Evolutionary conservation across 2,888 invertebrate genomes (phyloP), one percentile per base, ranked within the genome.

Genomic region (Drosophila birchii): DNA sequence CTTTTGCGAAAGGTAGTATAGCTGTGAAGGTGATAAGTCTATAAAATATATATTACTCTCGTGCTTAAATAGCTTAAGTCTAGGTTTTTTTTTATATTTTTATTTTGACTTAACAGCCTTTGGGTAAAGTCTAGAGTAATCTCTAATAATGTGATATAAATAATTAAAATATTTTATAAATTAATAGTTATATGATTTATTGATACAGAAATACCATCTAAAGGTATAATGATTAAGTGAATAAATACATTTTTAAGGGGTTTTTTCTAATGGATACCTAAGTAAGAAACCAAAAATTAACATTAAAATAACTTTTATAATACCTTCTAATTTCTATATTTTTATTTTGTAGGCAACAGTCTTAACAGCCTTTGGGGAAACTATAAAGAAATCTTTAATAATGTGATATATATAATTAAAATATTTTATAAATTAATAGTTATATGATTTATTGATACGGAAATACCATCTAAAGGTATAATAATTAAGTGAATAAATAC

Each of bases 11-110:
- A 9, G 32, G 18, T 32, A 51, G 34, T 51, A 51, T 51, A 20
- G 49, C 32, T 51, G 32, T 51, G 8, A 32, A 51, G 49, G 49
- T 51, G 49, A 51, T 20, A 34, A 20, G 32, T 34, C 49, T 51
- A 51, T 51, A 51, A 51, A 49, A 18, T 18, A 32, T 51, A 34
- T 51, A 51, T 49, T 49, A 32, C 18, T 49, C 14, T 3, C 14
- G 32, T 32, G 18, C 18, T 18, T 29, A 47, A 47, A 47, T n/a
- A 47, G 3, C 29, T 32, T 32, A 12, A 47, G 18, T 3, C 32
- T 49, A 18, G 18, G 7, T 5, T 2, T 29, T 29, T 29, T 29
- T 29, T 7, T n/a, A 23, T 23, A 23, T 23, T 47, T 29, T 29
- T 29, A 29, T n/a, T 29, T 29, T 26, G 32, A 34, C 18, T n/a